Conservation (phyloP, 2,888 invertebrate species). For the Aphelenchoides bicaudatus region DNA sequence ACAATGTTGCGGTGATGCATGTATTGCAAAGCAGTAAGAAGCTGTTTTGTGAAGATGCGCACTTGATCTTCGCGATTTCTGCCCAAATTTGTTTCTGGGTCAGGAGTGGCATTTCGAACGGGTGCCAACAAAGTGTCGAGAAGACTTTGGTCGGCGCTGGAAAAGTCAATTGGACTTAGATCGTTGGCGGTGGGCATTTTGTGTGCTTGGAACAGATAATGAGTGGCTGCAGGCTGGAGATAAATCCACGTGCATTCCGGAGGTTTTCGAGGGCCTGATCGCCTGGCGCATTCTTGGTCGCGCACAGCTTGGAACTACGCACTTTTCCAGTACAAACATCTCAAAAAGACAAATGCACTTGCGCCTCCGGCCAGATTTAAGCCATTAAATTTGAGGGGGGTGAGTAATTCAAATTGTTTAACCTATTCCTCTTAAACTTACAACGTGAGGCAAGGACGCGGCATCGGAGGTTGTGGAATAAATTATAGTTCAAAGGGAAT, state of each 20-base stretch:
- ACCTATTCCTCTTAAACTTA: too few relatives aligned
- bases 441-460: constrained; percentile 5
- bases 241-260: too few relatives aligned
- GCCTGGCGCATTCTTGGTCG: not conserved
- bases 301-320: too few relatives aligned
- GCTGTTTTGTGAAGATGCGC: constrained; percentile 75
- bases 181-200: too few relatives aligned
- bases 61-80: constrained; percentile 73
- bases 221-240: too few relatives aligned
- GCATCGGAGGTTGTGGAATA: not conserved
- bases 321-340: too few relatives aligned
- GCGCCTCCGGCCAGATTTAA: not conserved
- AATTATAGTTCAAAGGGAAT: constrained; percentile 1
- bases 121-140: constrained; percentile 67
- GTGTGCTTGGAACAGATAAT: too few relatives aligned
- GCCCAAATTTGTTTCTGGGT: not conserved
- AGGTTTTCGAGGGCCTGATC: not conserved
- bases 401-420: not conserved
- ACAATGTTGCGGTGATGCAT: constrained; percentile 71
- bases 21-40: constrained; percentile 13
- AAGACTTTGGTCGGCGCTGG: constrained; percentile 73
- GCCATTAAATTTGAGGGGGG: not conserved
- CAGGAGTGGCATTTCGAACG: constrained; percentile 11
- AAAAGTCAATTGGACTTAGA: constrained; percentile 42
- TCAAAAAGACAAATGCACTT: too few relatives aligned